Base-by-base conservation (phyloP, 2,113 vertebrate genomes). In the Austrofundulus limnaeus region DNA sequence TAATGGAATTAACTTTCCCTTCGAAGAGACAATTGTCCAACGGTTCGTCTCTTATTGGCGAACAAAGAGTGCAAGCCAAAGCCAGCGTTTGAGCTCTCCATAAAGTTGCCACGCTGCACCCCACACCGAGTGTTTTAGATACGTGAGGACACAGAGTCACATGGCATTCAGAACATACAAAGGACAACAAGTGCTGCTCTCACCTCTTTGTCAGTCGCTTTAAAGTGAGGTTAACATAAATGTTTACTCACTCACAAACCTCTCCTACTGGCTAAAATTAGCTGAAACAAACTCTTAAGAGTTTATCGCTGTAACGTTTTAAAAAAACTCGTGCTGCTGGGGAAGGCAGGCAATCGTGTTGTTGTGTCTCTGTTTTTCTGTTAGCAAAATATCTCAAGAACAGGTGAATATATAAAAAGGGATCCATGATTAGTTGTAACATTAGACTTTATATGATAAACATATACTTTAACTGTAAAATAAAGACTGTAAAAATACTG, bases 1-100 rank as follows among this genome's bases (percentile, higher is more conserved):
- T 75, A 50, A 69, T 62, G 72, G 68, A 82, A 80, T 78, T 66
- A 71, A 75, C 65, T 80, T 80, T 77, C 75, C 65, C 25, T 7
- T 25, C 50, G 28, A 65, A 66, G 20, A 42, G 17, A 61, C 55
- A 71, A 53, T 21, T 52, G 60, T 34, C 37, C 23, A 24, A 52
- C 2, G 7, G 14, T 48, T 72, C 68, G 47, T 54, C 64, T 61
- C 52, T 23, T 52, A 56, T 1, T 23, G 28, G 38, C 13, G 39
- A 25, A 39, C 12, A 14, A 6, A 38, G 2, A 7, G 19, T 37
- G n/a, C 42, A 15, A 45, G 48, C 31, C 20, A 19, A 15, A 21
- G 11, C 11, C 14, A 21, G 12, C 11, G 24, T 9, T 15, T 14
- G 9, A 25, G 47, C 47, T 49, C 47, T 2, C 47, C 7, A 20